Base-by-base conservation (phyloP, 2,797 vertebrate species). In the Sebastes kiyomatsui region DNA sequence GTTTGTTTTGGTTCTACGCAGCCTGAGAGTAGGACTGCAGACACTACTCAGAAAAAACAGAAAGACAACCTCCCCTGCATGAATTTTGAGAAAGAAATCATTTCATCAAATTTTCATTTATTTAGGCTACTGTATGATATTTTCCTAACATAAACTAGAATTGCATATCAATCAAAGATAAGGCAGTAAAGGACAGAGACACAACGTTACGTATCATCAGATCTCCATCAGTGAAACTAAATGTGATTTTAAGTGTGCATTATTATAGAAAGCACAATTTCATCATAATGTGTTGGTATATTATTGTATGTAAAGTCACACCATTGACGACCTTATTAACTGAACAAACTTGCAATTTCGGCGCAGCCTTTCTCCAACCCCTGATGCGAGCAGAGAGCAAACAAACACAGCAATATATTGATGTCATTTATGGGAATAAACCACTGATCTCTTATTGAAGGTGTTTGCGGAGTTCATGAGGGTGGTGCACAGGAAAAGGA, bases 1-100 rank as follows among this genome's bases (percentile, higher is more conserved):
- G 38, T 42, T 42, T 42, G 38, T 42, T 42, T 0, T 0, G 38
- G 14, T 0, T 42, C 14, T 42, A 42, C 14, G 1, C 38, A 42
- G 38, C 38, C 38, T 42, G 6, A 42, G 38, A 42, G 38, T 0
- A 42, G 38, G 38, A 42, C 38, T 42, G 38, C 38, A 42, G 38
- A 42, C 38, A 42, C 38, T 42, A 42, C 38, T 42, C 38, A 42
- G n/a, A 55, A 25, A 25, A 56, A 56, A 11, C 7, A 12, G n/a
- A 56, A 56, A 23, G 12, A 23, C 55, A 25, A 25, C 22, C 12
- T 58, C n/a, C 23, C 25, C 25, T 59, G 7, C 25, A 27, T 59
- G 56, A 3, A 18, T 18, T 32, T n/a, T 52, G 49, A 20, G 2
- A 16, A 30, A 62, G 0, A 35, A 35, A 64, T 64, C 16, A 60